phyloP scores from a whole-genome alignment of 2,797 vertebrate species.

The Xenentodon cancila region DNA sequence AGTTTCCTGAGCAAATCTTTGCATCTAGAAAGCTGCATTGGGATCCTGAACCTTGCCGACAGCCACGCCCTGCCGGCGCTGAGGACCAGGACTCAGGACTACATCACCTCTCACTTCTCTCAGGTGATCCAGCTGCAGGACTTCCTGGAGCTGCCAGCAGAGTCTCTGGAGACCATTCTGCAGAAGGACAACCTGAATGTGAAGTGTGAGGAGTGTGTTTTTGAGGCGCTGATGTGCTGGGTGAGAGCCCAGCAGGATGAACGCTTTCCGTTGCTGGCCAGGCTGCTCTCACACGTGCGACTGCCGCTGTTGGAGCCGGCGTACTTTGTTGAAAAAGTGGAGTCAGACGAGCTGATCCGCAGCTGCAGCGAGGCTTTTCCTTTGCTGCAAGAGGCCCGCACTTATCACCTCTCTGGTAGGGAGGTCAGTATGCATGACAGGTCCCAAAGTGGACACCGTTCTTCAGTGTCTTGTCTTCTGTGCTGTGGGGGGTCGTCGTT shows the following conservation, averaged over 20 bases:
- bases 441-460: neutral
- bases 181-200: slow-evolving; percentile 91
- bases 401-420: slow-evolving; percentile 91
- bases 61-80: slow-evolving; percentile 85
- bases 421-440: slow-evolving; percentile 81
- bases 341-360: slow-evolving; percentile 89
- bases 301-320: slow-evolving; percentile 92
- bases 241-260: slow-evolving; percentile 83
- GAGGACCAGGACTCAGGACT: slow-evolving; percentile 85
- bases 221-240: slow-evolving; percentile 92
- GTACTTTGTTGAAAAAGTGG: slow-evolving; percentile 94
- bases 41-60: slow-evolving; percentile 91
- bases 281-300: slow-evolving; percentile 86
- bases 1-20: slow-evolving; percentile 90
- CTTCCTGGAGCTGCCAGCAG: slow-evolving; percentile 87
- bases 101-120: slow-evolving; percentile 90
- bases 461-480: neutral
- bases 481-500: no score
- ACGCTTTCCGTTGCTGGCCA: slow-evolving; percentile 80
- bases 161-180: slow-evolving; percentile 85
- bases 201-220: slow-evolving; percentile 90
- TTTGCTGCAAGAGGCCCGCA: slow-evolving; percentile 92
- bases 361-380: slow-evolving; percentile 89
- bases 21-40: slow-evolving; percentile 92
- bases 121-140: slow-evolving; percentile 88